Base-by-base conservation (phyloP, 1,140 invertebrate species). In the Zaprionus davidi region DNA sequence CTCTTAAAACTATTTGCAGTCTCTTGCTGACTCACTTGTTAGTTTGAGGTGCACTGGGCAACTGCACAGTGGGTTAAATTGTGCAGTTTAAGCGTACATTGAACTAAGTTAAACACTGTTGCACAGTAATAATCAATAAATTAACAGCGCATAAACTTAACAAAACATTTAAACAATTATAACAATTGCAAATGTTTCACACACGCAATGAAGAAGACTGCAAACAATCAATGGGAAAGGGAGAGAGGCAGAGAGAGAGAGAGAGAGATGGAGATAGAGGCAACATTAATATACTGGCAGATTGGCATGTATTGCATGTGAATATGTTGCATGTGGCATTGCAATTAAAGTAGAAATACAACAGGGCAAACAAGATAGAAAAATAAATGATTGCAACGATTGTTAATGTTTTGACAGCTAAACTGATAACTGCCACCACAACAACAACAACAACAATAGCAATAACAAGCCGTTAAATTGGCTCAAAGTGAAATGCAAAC, bases 141-240 rank as follows among this genome's bases (percentile, higher is more conserved):
- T 88, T 88, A 88, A 70, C 85, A 90, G 85, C 66, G 65, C 75
- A 84, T 88, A 78, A 90, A 84, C 63, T 86, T 86, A 85, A 76
- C 73, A 81, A 28, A 13, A 44, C 34, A 12, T n/a, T 53, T 15
- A 38, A 26, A n/a, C 36, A 60, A 69, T 60, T 56, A 31, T 6
- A 60, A 60, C 51, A 49, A 31, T 81, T 72, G 34, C 55, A 66
- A 51, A 26, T 62, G n/a, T 56, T 46, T 6, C n/a, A 7, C 12
- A 38, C 72, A 75, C 72, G 72, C 72, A 75, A 67, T 59, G 65
- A 38, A 72, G 41, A 38, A 59, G 46, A 49, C 49, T 22, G 31
- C 34, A 31, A 13, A 24, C n/a, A 46, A 44, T 46, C 41, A 46
- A 17, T 11, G n/a, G 2, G 9, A 34, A 3, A 11, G 41, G 2